Evolutionary conservation across 2,113 vertebrate genomes (phyloP), one percentile per base, ranked within the genome.

Genomic region (Paramisgurnus dabryanus): DNA sequence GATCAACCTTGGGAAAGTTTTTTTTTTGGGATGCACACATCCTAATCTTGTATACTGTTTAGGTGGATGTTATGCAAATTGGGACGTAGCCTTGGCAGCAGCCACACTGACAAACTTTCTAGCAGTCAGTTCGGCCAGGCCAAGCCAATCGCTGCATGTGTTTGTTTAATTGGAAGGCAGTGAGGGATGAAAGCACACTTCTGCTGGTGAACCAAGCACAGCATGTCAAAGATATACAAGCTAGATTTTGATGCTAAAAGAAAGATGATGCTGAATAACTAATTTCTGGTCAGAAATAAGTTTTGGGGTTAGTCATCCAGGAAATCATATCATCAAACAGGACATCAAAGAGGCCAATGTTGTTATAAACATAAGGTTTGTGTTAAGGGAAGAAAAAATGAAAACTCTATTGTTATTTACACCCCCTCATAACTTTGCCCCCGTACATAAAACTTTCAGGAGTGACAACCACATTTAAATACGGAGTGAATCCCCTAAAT

Each of bases 91-190:
- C 9, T 10, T 6, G 40, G 68, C 41, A 60, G 39, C 64, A 61
- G 66, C 53, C 18, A 66, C 57, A 60, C 40, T 17, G 55, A 81
- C 64, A 61, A 76, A 81, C 55, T 47, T 57, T 78, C 65, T 63
- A 61, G 76, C 58, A 60, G 45, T 64, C 80, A 27, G 66, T 34
- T 61, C 68, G 41, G 61, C 70, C n/a, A 57, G 11, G 7, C 67
- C 63, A 53, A 41, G 61, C 63, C 67, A 66, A 78, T 76, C 76
- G 50, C 67, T 34, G 50, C 71, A 34, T 77, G 61, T 73, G 81
- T 78, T 78, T 81, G 39, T 50, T 82, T 82, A 82, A 82, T 82
- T 82, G 81, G 70, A 71, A 73, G 68, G 68, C 81, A 73, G 45
- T 67, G 75, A 58, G 79, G 81, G 67, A 70, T 78, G 81, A 78